A percentile compares a stretch with the other conserved stretches of the same genome.
These are phyloP conservation scores for Acleris holmiana DNA, from an alignment of 2,888 invertebrate genomes.

Conservation along the genomic window DNA sequence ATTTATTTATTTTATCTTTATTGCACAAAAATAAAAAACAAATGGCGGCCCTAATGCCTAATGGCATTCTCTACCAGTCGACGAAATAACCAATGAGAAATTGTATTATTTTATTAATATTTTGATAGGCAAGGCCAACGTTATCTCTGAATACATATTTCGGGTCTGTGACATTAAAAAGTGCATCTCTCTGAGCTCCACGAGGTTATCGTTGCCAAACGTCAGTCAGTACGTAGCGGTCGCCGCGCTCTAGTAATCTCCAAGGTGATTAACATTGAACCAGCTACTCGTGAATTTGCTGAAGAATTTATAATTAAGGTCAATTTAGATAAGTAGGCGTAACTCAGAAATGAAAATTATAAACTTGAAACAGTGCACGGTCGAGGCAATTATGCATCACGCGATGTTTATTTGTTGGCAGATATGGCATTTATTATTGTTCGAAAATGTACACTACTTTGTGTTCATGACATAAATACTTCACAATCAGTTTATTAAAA, in stretches of 20 bases:
- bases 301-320: conserved; percentile 19
- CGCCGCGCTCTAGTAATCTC: conserved; percentile 72
- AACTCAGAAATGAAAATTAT: background rate
- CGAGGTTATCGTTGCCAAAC: conserved; percentile 67
- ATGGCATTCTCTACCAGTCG: no score
- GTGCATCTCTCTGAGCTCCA: conserved; percentile 31
- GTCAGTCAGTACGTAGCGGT: conserved; percentile 56
- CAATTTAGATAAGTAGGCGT: conserved; percentile 6
- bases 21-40: no score
- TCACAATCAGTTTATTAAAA: no score
- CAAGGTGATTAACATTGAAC: conserved; percentile 63
- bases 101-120: no score
- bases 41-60: no score
- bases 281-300: conserved; percentile 4
- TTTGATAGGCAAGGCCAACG: background rate
- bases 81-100: no score
- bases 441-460: no score
- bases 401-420: no score
- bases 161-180: conserved; percentile 16
- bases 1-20: no score
- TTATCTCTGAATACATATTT: background rate
- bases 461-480: no score
- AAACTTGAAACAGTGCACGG: conserved; percentile 2
- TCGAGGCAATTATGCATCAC: no score
- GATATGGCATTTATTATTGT: no score